A percentile compares a stretch with the other conserved stretches of the same genome.
phyloP scores from a whole-genome alignment of 1,140 invertebrate species.

The Berghia stephanieae region DNA sequence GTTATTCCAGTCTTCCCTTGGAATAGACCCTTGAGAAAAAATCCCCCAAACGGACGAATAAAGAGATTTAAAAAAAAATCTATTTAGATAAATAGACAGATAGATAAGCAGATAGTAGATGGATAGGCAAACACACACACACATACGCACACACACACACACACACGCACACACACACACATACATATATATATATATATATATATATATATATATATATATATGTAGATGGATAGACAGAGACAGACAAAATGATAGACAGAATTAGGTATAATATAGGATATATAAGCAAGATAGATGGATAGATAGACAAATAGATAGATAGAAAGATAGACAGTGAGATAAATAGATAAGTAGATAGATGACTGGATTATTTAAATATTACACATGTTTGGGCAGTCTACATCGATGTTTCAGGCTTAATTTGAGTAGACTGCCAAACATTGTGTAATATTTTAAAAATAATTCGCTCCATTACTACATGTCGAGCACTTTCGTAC shows the following conservation, averaged over 20 bases:
- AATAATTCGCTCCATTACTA: too few relatives aligned
- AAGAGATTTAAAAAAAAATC: neutral
- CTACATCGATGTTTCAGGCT: too few relatives aligned
- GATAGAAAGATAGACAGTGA: too few relatives aligned
- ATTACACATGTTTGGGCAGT: too few relatives aligned
- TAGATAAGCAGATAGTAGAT: neutral
- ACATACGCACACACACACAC: neutral
- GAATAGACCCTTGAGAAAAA: too few relatives aligned
- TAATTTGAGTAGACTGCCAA: too few relatives aligned
- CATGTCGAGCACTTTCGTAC: too few relatives aligned
- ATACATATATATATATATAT: neutral
- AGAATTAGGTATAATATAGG: constrained; percentile 30
- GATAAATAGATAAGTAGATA: too few relatives aligned
- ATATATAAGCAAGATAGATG: constrained; percentile 54
- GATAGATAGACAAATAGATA: too few relatives aligned
- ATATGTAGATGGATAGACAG: too few relatives aligned
- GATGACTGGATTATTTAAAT: constrained; percentile 69
- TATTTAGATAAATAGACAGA: neutral
- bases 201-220: neutral
- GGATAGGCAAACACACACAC: neutral
- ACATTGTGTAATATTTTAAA: too few relatives aligned
- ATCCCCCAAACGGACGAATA: constrained; percentile 17
- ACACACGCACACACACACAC: neutral
- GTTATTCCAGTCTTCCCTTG: neutral
- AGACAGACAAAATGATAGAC: neutral